Percentiles rank a stretch among this genome's conserved stretches.
Conservation (phyloP, 1,140 invertebrate species). For the Latrodectus geometricus region DNA sequence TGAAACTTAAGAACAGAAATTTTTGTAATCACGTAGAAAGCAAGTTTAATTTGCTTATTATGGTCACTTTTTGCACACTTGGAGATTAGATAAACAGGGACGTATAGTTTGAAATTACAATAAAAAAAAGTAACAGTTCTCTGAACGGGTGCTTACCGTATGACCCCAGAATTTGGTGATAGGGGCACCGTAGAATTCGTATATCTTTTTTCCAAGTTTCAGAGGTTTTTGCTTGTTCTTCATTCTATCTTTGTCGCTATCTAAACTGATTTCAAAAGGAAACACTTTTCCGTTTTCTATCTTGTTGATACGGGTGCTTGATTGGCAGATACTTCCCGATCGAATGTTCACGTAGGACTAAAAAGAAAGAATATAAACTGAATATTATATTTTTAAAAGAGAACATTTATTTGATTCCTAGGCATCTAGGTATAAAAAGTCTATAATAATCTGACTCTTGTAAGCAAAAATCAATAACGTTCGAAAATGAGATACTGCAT, state of each 20-base stretch:
- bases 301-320: conserved; percentile 50
- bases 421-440: no score
- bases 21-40: background rate
- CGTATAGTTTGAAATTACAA: background rate
- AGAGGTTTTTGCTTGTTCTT: conserved; percentile 67
- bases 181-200: conserved; percentile 97
- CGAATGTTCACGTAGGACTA: conserved; percentile 57
- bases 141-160: conserved; percentile 78
- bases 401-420: no score
- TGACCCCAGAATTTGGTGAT: conserved; percentile 99
- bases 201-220: conserved; percentile 88
- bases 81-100: background rate
- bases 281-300: conserved; percentile 86
- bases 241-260: conserved; percentile 52
- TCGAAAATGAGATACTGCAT: no score
- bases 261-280: conserved; percentile 72
- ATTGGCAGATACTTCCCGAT: conserved; percentile 50
- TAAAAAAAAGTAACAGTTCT: background rate
- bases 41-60: background rate
- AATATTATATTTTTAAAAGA: no score
- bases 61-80: background rate
- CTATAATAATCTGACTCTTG: no score
- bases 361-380: background rate
- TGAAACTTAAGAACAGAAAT: background rate
- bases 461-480: no score